Evolutionary conservation across 2,797 vertebrate species (phyloP).

Genomic region (Acanthopagrus latus): DNA sequence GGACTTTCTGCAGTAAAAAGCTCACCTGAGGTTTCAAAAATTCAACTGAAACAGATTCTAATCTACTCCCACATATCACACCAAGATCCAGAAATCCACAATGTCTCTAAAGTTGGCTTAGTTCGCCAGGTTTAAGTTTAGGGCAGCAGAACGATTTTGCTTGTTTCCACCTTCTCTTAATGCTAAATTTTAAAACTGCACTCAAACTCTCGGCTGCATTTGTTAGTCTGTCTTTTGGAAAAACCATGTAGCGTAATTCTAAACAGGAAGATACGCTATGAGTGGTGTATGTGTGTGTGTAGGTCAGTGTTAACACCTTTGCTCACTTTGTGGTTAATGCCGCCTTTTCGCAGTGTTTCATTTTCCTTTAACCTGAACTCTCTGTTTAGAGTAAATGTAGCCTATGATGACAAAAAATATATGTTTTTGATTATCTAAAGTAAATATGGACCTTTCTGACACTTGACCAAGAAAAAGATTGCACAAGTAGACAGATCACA

Average conservation of each 20-base stretch:
- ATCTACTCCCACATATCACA: neutral
- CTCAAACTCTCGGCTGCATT: no score
- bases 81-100: neutral
- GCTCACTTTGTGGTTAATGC: neutral
- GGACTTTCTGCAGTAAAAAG: neutral
- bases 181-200: neutral
- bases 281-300: neutral
- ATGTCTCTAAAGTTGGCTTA: neutral
- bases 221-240: neutral
- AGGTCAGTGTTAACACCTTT: neutral
- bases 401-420: neutral
- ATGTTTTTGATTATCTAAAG: neutral
- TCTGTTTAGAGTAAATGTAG: neutral
- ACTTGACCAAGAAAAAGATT: neutral
- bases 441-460: neutral
- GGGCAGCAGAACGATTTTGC: neutral
- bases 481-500: neutral
- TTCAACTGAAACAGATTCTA: no score
- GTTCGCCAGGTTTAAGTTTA: neutral
- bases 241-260: neutral
- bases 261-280: neutral
- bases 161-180: neutral
- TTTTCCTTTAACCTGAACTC: neutral
- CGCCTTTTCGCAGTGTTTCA: neutral
- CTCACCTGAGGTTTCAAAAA: neutral